Conservation (phyloP, 2,113 vertebrate species). For the Benitochromis conjunctus region DNA sequence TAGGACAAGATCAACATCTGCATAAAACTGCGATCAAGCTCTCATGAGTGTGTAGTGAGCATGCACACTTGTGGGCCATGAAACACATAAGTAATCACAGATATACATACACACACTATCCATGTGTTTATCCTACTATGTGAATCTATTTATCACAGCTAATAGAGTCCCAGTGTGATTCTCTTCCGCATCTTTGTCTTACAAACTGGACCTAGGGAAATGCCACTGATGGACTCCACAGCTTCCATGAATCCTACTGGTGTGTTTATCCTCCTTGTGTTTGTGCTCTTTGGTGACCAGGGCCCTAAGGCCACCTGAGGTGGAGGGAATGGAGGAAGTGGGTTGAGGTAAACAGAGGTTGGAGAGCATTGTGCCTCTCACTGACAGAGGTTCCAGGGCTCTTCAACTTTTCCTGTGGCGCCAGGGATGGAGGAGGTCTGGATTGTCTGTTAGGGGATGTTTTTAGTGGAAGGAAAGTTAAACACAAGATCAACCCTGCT, state of each 20-base stretch:
- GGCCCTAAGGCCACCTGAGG: conserved; percentile 48
- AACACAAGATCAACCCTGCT: conserved; percentile 50
- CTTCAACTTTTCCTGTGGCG: conserved; percentile 58
- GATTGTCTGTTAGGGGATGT: conserved; percentile 67
- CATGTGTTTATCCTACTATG: conserved; percentile 24
- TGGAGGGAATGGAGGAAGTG: conserved; percentile 50
- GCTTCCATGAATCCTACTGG: neutral
- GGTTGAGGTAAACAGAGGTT: conserved; percentile 58
- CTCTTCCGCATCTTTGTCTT: conserved; percentile 40
- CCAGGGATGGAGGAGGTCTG: conserved; percentile 47
- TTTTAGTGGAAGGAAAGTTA: conserved; percentile 61
- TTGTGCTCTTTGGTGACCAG: conserved; percentile 16
- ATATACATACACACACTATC: neutral
- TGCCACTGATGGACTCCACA: conserved; percentile 14
- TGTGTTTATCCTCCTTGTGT: conserved; percentile 38
- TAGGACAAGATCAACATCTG: conserved; percentile 54
- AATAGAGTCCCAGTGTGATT: conserved; percentile 20
- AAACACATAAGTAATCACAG: neutral
- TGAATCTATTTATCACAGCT: conserved; percentile 28
- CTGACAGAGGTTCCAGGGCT: conserved; percentile 43
- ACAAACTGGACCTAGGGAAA: conserved; percentile 5
- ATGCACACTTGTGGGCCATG: neutral
- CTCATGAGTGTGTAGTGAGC: conserved; percentile 4
- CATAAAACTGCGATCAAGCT: conserved; percentile 32
- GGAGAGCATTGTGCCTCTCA: conserved; percentile 57